These are phyloP conservation scores for Akabosia matsudoensis DNA, from an alignment of 1,140 invertebrate species.

Conservation along the genomic window DNA sequence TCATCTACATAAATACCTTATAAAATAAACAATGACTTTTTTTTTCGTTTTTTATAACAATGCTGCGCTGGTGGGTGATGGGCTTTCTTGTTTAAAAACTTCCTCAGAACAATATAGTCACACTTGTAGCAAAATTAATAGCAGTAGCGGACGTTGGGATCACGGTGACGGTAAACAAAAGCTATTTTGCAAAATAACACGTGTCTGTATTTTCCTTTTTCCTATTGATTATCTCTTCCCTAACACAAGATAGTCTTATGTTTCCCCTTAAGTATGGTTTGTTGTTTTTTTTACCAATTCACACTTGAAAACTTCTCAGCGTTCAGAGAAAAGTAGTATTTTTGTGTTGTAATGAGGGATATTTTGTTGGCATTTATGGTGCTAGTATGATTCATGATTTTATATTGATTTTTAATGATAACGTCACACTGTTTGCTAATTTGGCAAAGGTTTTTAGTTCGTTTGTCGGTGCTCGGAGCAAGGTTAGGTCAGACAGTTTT, in stretches of 20 bases:
- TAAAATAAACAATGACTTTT: not conserved
- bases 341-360: not conserved
- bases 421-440: not conserved
- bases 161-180: constrained; percentile 38
- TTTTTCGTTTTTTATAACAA: not conserved
- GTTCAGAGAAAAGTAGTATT: not conserved
- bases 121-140: not conserved
- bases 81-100: not conserved
- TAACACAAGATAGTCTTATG: not conserved
- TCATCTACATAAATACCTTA: not conserved
- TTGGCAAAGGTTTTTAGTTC: not conserved
- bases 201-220: not conserved
- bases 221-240: not conserved
- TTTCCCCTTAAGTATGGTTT: no score
- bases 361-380: not conserved
- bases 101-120: not conserved
- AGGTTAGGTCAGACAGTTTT: not conserved
- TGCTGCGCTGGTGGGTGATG: not conserved
- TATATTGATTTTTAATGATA: not conserved
- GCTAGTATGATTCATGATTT: not conserved
- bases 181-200: not conserved
- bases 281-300: not conserved
- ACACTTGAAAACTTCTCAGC: not conserved
- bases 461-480: not conserved
- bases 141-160: constrained; percentile 32